Evolutionary conservation across 1,140 invertebrate species (phyloP), one percentile per base, ranked within the genome.

Genomic region (Druon quercuslanigerum): DNA sequence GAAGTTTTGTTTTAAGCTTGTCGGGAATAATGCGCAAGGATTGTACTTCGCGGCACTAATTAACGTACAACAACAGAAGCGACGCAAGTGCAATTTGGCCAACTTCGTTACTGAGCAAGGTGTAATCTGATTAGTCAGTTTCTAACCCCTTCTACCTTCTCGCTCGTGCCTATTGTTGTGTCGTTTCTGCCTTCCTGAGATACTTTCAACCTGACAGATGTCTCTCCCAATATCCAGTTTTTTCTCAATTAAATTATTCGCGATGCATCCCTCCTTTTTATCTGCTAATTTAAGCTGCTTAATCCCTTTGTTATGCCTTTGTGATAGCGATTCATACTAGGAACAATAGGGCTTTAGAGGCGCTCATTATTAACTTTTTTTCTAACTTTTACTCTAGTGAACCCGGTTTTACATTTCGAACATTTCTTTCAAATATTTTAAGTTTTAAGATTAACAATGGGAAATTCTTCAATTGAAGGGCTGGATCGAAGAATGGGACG

Each of bases 51-150:
- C 33, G 33, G 72, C 52, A 54, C 72, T 73, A 73, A 73, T 73
- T 73, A 73, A 73, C 51, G 72, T 52, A 50, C 72, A 73, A 54
- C 72, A 25, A 73, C 52, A 20, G 20, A 12, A 54, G 72, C 50
- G 52, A 52, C 51, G 19, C 52, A 73, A 73, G 72, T 73, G 72
- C 51, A 73, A 73, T 73, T 73, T 73, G n/a, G 52, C 51, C 72
- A 73, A 73, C 72, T 73, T 73, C 72, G 50, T 73, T 73, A 73
- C 60, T 33, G 20, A 73, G 33, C 20, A 40, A 25, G 20, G 2
- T 16, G 51, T 51, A 46, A 73, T 73, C 51, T 73, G 72, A 73
- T 73, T 73, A 73, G 19, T 52, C 16, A 54, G 72, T 52, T 40
- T n/a, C 14, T n/a, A 40, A 50, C 52, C 33, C 33, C 33, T 40